Conservation (phyloP, 2,797 vertebrate species). For the Lagorchestes hirsutus region DNA sequence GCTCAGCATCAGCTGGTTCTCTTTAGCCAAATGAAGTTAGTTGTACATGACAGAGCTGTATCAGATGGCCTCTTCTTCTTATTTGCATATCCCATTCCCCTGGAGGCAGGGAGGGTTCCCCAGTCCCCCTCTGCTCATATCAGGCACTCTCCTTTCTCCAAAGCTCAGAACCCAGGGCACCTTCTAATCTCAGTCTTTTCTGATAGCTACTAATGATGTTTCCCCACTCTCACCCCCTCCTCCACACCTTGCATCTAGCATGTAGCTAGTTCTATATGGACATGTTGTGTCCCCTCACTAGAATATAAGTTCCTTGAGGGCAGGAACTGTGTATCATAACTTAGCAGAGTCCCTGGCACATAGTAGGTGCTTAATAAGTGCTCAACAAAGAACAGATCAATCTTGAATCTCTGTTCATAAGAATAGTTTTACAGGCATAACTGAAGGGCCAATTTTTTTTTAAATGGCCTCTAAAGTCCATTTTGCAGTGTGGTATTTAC, state of each 20-base stretch:
- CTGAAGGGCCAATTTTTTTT: background rate
- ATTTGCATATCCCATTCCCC: too few relatives aligned
- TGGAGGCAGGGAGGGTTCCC: too few relatives aligned
- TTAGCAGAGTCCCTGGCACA: background rate
- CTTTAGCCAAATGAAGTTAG: background rate
- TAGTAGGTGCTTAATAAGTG: background rate
- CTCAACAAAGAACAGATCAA: background rate
- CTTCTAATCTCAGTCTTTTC: background rate
- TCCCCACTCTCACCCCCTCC: background rate
- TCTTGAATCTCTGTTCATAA: constrained; percentile 35
- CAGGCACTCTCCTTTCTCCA: too few relatives aligned
- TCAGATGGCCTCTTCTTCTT: too few relatives aligned
- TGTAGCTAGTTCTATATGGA: background rate
- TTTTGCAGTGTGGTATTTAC: constrained; percentile 55
- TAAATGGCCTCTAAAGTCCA: constrained; percentile 49
- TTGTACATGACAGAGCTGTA: too few relatives aligned
- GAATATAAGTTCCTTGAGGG: background rate
- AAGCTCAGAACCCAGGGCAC: background rate
- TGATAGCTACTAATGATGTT: background rate
- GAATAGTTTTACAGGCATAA: constrained; percentile 58
- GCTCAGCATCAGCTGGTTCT: background rate
- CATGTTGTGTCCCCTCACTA: background rate
- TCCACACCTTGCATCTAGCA: too few relatives aligned
- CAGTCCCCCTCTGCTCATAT: background rate
- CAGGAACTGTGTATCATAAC: too few relatives aligned